A percentile compares a stretch with the other conserved stretches of the same genome.
These are phyloP conservation scores for Rhinolophus ferrumequinum DNA, from an alignment of 2,113 vertebrate species.

Conservation along the genomic window DNA sequence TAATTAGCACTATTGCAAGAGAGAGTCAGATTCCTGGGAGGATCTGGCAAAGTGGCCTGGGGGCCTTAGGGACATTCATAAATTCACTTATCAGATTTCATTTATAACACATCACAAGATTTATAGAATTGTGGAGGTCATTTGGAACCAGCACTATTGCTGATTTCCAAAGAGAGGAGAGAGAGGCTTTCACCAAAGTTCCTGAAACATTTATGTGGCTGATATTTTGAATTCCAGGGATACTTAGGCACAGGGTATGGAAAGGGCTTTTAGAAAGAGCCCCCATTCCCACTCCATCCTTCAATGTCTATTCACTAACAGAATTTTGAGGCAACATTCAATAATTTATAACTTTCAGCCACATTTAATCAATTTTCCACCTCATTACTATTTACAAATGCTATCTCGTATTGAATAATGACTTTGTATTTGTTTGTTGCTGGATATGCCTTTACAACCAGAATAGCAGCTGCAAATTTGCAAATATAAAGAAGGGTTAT, in stretches of 20 bases:
- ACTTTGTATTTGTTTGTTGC: constrained; percentile 33
- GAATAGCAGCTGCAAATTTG: constrained; percentile 5
- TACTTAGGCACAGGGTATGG: not conserved
- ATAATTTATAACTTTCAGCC: constrained; percentile 71
- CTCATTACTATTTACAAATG: constrained; percentile 63
- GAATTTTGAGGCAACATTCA: constrained; percentile 46
- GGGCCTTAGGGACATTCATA: not conserved
- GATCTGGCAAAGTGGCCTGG: not conserved
- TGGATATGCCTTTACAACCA: not conserved
- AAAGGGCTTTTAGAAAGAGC: not conserved
- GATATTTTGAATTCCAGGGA: not conserved
- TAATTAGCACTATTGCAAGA: not conserved
- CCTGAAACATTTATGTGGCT: not conserved
- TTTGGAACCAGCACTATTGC: not conserved
- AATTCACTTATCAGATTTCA: not conserved
- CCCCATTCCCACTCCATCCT: too few relatives aligned
- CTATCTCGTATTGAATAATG: constrained; percentile 63
- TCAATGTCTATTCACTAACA: not conserved
- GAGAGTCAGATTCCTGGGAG: not conserved
- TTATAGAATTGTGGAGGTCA: not conserved
- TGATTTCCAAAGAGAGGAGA: constrained; percentile 16
- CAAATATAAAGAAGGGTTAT: not conserved
- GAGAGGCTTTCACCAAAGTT: not conserved
- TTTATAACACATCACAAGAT: not conserved
- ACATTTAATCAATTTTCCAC: constrained; percentile 76